Percentiles rank a stretch among this genome's conserved stretches.
These are phyloP conservation scores for Tachystola acroxantha DNA, from an alignment of 2,888 invertebrate genomes.

Conservation along the genomic window DNA sequence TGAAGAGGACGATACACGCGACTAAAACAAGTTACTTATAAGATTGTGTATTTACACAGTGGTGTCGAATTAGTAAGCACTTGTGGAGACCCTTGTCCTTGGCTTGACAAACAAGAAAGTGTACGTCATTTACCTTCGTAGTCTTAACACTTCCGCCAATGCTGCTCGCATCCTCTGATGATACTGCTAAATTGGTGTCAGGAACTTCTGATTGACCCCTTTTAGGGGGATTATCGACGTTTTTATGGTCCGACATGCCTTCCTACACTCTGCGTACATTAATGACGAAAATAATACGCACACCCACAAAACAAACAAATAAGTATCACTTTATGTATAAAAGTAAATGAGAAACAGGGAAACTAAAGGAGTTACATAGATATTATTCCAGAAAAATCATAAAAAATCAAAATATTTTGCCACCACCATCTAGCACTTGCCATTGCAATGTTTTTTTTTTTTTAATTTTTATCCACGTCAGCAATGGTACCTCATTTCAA, in stretches of 20 bases:
- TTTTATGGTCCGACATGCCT: conserved; percentile 67
- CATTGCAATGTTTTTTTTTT: conserved; percentile 30
- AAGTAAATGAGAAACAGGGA: conserved; percentile 10
- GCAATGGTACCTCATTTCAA: conserved; percentile 16
- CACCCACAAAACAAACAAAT: conserved; percentile 1
- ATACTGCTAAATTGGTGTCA: conserved; percentile 53
- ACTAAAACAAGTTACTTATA: conserved; percentile 21
- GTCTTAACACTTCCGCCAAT: conserved; percentile 55
- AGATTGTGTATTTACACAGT: not conserved
- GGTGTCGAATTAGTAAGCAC: not conserved
- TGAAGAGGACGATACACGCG: conserved; percentile 47
- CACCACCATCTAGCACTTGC: conserved; percentile 54
- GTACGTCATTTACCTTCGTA: conserved; percentile 41
- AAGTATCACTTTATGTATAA: conserved; percentile 4
- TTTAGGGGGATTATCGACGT: conserved; percentile 52
- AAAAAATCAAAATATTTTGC: conserved; percentile 43
- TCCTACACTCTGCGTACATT: conserved; percentile 54
- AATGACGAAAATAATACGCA: conserved; percentile 26
- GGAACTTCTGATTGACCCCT: conserved; percentile 45
- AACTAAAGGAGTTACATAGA: conserved; percentile 5
- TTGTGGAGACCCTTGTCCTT: conserved; percentile 5
- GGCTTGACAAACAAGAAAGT: not conserved
- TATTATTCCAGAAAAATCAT: conserved; percentile 14
- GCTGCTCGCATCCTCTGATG: conserved; percentile 50
- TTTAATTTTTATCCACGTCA: conserved; percentile 34